phyloP scores from a whole-genome alignment of 1,140 invertebrate species.

The Mactra quadrangularis region DNA sequence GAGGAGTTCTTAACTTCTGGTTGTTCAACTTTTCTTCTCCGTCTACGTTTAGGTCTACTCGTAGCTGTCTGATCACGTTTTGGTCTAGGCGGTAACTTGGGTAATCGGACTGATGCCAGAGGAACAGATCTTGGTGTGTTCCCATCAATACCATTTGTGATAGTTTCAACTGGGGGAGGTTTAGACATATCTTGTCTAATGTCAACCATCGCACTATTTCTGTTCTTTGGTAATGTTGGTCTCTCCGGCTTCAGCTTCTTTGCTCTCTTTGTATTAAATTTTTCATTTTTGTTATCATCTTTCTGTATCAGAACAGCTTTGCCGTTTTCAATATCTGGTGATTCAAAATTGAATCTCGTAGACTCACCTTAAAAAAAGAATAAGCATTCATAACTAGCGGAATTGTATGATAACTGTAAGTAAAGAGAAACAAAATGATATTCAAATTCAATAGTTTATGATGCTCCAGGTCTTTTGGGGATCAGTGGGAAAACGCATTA shows the following conservation, averaged over 20 bases:
- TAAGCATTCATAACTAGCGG: no score
- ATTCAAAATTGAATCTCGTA: conserved; percentile 15
- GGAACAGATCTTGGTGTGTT: neutral
- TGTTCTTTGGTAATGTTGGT: neutral
- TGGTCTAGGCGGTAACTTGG: conserved; percentile 20
- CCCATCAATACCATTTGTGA: neutral
- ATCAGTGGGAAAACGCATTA: no score
- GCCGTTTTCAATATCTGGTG: conserved; percentile 22
- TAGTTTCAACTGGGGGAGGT: no score
- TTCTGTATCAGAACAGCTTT: neutral
- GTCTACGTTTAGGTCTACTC: neutral
- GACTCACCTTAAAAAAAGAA: neutral
- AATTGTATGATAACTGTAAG: no score
- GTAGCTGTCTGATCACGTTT: neutral
- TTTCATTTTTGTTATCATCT: neutral
- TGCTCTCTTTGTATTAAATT: conserved; percentile 13
- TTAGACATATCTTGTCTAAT: neutral
- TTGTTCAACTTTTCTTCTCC: neutral
- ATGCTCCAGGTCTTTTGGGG: no score
- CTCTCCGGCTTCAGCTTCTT: neutral
- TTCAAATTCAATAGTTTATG: no score
- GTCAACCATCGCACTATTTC: neutral
- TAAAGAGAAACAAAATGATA: no score
- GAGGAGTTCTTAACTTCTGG: neutral
- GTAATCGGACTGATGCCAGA: conserved; percentile 35